phyloP scores from a whole-genome alignment of 2,888 invertebrate genomes.

The Pharmacophagus antenor region DNA sequence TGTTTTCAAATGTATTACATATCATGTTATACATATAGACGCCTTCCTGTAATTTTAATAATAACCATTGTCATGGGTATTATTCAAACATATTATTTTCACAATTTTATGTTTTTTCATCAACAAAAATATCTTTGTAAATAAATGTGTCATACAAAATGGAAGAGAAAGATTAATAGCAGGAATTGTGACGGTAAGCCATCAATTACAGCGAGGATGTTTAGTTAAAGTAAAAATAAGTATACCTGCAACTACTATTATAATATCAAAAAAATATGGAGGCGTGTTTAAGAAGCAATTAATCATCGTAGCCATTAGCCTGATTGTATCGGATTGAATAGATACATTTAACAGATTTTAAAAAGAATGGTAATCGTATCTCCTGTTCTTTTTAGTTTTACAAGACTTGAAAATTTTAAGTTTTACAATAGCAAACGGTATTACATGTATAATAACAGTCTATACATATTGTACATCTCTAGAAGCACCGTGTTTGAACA shows the following conservation, averaged over 20 bases:
- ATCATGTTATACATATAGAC: neutral
- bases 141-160: neutral
- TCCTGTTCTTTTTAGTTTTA: no score
- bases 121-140: neutral
- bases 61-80: neutral
- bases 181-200: neutral
- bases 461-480: no score
- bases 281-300: constrained; percentile 56
- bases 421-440: no score
- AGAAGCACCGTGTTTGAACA: no score
- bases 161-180: neutral
- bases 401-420: neutral
- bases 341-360: neutral
- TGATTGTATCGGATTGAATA: neutral
- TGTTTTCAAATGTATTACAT: neutral
- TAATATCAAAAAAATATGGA: constrained; percentile 26
- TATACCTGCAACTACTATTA: neutral
- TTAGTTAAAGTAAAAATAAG: constrained; percentile 6
- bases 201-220: constrained; percentile 5
- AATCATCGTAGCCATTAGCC: constrained; percentile 55
- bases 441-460: no score
- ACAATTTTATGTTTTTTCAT: neutral
- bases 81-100: neutral
- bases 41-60: neutral
- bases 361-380: neutral